These are phyloP conservation scores for Halcyon badia DNA, from an alignment of 2,797 vertebrate genomes.

Conservation along the genomic window DNA sequence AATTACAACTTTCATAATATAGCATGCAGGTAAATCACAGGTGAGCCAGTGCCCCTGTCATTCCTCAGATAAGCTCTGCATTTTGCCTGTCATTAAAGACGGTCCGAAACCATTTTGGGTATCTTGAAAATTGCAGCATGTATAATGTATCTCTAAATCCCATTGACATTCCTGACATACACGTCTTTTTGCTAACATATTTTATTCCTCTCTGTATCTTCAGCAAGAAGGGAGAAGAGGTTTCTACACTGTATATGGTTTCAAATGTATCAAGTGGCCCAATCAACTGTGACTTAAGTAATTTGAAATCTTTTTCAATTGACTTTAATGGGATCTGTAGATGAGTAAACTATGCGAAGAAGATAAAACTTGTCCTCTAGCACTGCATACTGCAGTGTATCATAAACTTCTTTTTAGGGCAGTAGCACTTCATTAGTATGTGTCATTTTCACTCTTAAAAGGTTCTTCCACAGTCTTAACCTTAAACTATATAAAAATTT, in stretches of 20 bases:
- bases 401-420: not conserved
- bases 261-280: not conserved
- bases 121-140: not conserved
- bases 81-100: conserved; percentile 1
- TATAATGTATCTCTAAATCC: not conserved
- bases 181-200: not conserved
- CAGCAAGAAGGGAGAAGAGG: not conserved
- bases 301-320: not conserved
- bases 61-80: not conserved
- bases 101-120: not conserved
- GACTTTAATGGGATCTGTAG: not conserved
- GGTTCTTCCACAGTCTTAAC: not conserved
- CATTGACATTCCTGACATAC: not conserved
- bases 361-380: not conserved
- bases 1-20: not conserved
- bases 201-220: not conserved
- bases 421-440: not conserved
- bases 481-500: not conserved
- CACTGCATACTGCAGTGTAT: fast-evolving
- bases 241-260: not conserved
- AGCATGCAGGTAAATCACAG: not conserved
- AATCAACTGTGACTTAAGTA: not conserved
- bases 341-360: not conserved
- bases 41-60: not conserved
- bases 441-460: not conserved